Evolutionary conservation across 2,888 invertebrate genomes (phyloP).

Genomic region (Protula sp.): DNA sequence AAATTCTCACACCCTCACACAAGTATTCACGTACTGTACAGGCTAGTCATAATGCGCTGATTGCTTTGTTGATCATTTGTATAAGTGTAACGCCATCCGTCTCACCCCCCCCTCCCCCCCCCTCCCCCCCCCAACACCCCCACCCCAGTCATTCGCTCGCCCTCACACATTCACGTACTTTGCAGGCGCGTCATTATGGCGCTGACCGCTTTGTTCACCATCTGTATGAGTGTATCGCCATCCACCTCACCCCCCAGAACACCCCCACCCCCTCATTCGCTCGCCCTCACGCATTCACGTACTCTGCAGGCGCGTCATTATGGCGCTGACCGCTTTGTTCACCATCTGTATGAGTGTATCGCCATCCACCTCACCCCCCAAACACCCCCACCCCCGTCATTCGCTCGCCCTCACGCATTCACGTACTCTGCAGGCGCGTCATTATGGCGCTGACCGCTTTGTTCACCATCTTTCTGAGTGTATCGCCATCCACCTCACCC

Average conservation of each 20-base stretch:
- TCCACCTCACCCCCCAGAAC: no score
- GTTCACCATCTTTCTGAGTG: conserved; percentile 80
- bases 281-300: no score
- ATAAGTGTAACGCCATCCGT: conserved; percentile 83
- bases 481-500: conserved; percentile 75
- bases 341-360: conserved; percentile 84
- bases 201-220: conserved; percentile 85
- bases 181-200: conserved; percentile 79
- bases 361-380: conserved; percentile 79
- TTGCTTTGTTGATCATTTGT: conserved; percentile 83
- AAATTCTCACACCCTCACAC: no score
- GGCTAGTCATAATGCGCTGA: conserved; percentile 76
- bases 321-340: conserved; percentile 81
- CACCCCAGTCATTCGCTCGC: no score
- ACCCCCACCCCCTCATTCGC: no score
- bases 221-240: conserved; percentile 77
- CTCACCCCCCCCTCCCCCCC: no score
- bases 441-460: conserved; percentile 84
- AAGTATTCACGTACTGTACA: no score
- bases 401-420: no score
- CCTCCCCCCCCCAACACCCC: no score
- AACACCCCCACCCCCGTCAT: no score
- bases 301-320: conserved; percentile 76
- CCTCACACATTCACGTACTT: no score
- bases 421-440: conserved; percentile 70